Conservation (phyloP, 2,113 vertebrate species). For the cattle (Bos taurus) region ARS-UCD2.0 NC_037334.1:5613001-5613500, state of each 20-base stretch:
- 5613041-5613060: not conserved
- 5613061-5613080: not conserved
- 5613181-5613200: not conserved
- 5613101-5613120: not conserved
- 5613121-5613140: not conserved
- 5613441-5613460: not conserved
- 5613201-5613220: not conserved
- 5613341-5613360: not conserved
- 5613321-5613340: not conserved
- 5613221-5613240: not conserved
- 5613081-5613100: not conserved
- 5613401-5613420: too few relatives aligned
- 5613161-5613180: not conserved
- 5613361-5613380: not conserved
- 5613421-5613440: not conserved
- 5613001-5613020: not conserved
- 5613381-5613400: not conserved
- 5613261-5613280: not conserved
- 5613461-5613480: not conserved
- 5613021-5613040: not conserved
- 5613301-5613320: not conserved
- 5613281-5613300: not conserved
- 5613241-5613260: not conserved
- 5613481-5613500: not conserved
- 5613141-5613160: not conserved